phyloP scores from a whole-genome alignment of 2,113 vertebrate genomes.

The Labeo rohita region DNA sequence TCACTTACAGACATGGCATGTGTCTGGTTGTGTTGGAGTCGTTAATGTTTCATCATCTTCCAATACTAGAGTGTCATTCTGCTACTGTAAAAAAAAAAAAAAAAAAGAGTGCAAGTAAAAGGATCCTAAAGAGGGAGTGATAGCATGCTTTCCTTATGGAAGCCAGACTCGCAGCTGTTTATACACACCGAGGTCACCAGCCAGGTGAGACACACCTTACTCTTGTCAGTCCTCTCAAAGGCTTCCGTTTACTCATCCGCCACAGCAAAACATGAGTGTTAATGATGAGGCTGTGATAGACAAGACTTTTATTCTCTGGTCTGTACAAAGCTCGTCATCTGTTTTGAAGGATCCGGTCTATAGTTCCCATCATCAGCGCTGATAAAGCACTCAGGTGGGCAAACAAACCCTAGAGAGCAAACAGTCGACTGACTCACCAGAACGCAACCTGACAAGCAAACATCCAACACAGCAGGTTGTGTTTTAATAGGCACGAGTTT shows the following conservation, averaged over 20 bases:
- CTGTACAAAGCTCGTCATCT: slow-evolving; percentile 29
- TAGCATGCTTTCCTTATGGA: slow-evolving; percentile 1
- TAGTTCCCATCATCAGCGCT: slow-evolving; percentile 41
- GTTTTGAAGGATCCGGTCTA: slow-evolving; percentile 38
- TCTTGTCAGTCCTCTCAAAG: slow-evolving; percentile 13
- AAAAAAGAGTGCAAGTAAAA: not conserved
- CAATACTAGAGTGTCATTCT: not conserved
- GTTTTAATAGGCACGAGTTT: slow-evolving; percentile 27
- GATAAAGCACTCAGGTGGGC: slow-evolving; percentile 32
- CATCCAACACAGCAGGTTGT: slow-evolving; percentile 28
- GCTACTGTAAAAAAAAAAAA: not conserved
- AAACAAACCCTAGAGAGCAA: slow-evolving; percentile 35
- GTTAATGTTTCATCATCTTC: not conserved
- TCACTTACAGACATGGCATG: not conserved
- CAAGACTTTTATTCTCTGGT: slow-evolving; percentile 19
- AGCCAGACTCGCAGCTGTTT: slow-evolving; percentile 48
- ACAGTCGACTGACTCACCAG: slow-evolving; percentile 37
- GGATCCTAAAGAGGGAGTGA: not conserved
- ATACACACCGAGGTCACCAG: slow-evolving; percentile 30
- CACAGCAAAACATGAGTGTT: not conserved
- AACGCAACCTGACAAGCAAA: slow-evolving; percentile 44
- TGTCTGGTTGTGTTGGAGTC: not conserved
- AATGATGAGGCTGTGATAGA: slow-evolving; percentile 24
- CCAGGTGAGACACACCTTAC: slow-evolving; percentile 26
- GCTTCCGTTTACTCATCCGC: slow-evolving; percentile 12